Base-by-base conservation (phyloP, 2,797 vertebrate genomes). In the Dryobates pubescens region DNA sequence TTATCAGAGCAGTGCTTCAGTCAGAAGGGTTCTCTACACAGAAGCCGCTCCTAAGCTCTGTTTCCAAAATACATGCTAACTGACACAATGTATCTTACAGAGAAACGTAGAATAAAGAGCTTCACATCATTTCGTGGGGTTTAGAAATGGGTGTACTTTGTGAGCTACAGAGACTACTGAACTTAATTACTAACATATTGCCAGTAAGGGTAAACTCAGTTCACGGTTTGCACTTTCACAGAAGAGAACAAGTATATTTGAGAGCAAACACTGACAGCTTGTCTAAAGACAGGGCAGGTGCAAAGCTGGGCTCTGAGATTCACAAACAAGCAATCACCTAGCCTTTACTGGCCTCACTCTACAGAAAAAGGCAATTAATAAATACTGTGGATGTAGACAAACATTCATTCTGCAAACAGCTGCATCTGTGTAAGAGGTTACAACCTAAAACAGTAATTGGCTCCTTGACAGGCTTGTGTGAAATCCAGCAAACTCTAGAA, bases 171-270 rank as follows among this genome's bases (percentile, higher is more conserved):
- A 91, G 26, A 59, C 43, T 77, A 71, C 24, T 65, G 67, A 92
- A 84, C 17, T 59, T 75, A 72, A 90, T 59, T 68, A 65, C 68
- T 45, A 82, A 51, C 24, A 3, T 76, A 38, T 64, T 94, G 92
- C 80, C 58, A 74, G 9, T n/a, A 38, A 63, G 45, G 15, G 9
- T 30, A 68, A 91, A 88, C 27, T 75, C 19, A 47, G 47, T n/a
- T 83, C 73, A 81, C 4, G 57, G 16, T 7, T 59, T 63, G 18
- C 22, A n/a, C 41, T 70, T 82, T 51, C 68, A 85, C 29, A 83
- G 57, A 78, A 69, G 36, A 86, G 19, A 27, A 81, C 32, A 59
- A 68, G 8, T 9, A 27, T 49, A 70, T 83, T 22, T 83, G 36
- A 87, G 68, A 83, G 68, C 41, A 43, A 54, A 63, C 53, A 32